A percentile compares a stretch with the other conserved stretches of the same genome.
phyloP scores from a whole-genome alignment of 1,140 invertebrate species.

The Drosophila arawakana region DNA sequence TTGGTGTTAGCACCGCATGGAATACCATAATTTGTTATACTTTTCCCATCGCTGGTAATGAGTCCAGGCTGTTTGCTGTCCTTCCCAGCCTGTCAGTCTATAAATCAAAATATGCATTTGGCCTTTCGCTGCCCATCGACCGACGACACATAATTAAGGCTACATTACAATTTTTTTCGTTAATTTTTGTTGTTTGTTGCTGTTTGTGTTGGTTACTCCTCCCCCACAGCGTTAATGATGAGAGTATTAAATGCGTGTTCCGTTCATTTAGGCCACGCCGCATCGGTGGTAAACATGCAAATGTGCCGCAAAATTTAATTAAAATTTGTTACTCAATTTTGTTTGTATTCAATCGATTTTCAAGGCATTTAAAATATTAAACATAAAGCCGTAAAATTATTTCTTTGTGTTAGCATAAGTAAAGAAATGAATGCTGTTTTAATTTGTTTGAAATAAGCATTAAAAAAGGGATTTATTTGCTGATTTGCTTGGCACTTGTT shows the following conservation, averaged over 20 bases:
- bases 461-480: background rate
- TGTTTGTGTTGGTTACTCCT: background rate
- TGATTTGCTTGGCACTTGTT: background rate
- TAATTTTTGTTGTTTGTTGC: constrained; percentile 1
- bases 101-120: constrained; percentile 69
- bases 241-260: constrained; percentile 64
- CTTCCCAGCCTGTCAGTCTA: constrained; percentile 45
- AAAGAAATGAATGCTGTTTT: background rate
- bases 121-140: constrained; percentile 15
- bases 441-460: constrained; percentile 1
- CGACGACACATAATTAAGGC: constrained; percentile 68
- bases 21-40: constrained; percentile 76
- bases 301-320: constrained; percentile 30
- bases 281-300: background rate
- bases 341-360: constrained; percentile 11
- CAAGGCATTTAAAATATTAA: background rate
- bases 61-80: constrained; percentile 18
- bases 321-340: constrained; percentile 30
- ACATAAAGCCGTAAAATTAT: background rate
- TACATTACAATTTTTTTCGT: constrained; percentile 31
- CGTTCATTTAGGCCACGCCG: constrained; percentile 9
- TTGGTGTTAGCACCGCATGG: constrained; percentile 45
- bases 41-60: constrained; percentile 3
- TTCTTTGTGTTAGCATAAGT: background rate
- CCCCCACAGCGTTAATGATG: constrained; percentile 63